Base-by-base conservation (phyloP, 2,797 vertebrate genomes). In the Dipus sagitta region DNA sequence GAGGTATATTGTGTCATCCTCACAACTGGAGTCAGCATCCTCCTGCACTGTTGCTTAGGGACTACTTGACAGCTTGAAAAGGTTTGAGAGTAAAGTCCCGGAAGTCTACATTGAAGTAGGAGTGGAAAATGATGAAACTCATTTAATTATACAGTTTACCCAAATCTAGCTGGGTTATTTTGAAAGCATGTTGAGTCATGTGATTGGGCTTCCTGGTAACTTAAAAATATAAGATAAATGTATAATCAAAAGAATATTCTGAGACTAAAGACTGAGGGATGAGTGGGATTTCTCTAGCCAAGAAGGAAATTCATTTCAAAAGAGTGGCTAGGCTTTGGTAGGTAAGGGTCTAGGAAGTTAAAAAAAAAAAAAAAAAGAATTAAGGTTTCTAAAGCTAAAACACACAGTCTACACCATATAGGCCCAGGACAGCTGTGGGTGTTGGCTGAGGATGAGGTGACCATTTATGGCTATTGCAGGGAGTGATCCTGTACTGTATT, bases 171-270 rank as follows among this genome's bases (percentile, higher is more conserved):
- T 62, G 32, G 26, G 23, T 65, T 84, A 47, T 83, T 42, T 52
- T 64, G 47, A 60, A 88, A 79, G 10, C 58, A 24, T 74, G 15
- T 11, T 47, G 74, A 88, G 20, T 71, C 68, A 68, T 58, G 10
- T 74, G 74, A 77, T 28, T 77, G 32, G 32, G 9, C 42, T 72
- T 78, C 79, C 30, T 24, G 9, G 14, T 84, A 38, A 13, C 32
- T 92, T 88, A 83, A 67, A 79, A 84, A 72, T 71, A 9, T 60
- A 68, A 86, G 62, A 88, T 52, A 70, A 80, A 34, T 30, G 26
- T 8, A 38, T 38, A 62, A 24, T 64, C 18, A 82, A 42, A 62
- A 58, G 13, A 14, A 15, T 62, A 74, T 8, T 38, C 26, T 62
- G 30, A 52, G 12, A 71, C 32, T 34, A 21, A 91, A 11, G 21